Base-by-base conservation (phyloP, 2,113 vertebrate genomes). In the Neotragus moschatus region DNA sequence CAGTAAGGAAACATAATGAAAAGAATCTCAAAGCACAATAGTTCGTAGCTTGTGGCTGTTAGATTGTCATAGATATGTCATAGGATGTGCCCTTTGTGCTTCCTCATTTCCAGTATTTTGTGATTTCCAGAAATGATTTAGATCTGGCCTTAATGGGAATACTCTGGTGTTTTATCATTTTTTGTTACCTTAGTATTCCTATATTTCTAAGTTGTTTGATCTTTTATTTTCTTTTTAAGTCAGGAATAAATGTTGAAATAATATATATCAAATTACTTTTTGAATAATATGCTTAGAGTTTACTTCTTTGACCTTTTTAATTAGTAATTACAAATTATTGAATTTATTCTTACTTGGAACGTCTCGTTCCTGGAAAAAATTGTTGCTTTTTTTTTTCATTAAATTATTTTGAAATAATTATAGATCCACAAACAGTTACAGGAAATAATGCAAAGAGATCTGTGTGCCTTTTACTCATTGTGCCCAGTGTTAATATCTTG, bases 161-260 rank as follows among this genome's bases (percentile, higher is more conserved):
- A 58, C 36, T 77, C 6, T 36, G 49, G 19, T 77, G 17, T 96
- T 84, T 75, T 16, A 77, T n/a, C 49, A 56, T 53, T 84, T 96
- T 95, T 73, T 73, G 30, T 91, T 93, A 33, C n/a, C 36, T 92
- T 90, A 90, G 45, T 97, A 75, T 81, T 90, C 6, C 43, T 84
- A 4, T 73, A 51, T 92, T 96, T 90, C 6, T 47, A 66, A 25
- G 30, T 73, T 94, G 26, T 56, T 90, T 70, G n/a, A 10, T 90
- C 51, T 56, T 85, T 94, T 93, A 8, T 73, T 89, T 95, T 56
- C 47, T 70, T 92, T 88, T 84, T 28, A 73, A 87, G 73, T 94
- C 73, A 93, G 61, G 56, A 95, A 75, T 73, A 39, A 90, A 53
- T 84, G 23, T 92, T 79, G 15, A 87, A 95, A 58, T 88, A 49